Evolutionary conservation across 2,113 vertebrate genomes (phyloP).

Genomic region (Cichladusa arquata): DNA sequence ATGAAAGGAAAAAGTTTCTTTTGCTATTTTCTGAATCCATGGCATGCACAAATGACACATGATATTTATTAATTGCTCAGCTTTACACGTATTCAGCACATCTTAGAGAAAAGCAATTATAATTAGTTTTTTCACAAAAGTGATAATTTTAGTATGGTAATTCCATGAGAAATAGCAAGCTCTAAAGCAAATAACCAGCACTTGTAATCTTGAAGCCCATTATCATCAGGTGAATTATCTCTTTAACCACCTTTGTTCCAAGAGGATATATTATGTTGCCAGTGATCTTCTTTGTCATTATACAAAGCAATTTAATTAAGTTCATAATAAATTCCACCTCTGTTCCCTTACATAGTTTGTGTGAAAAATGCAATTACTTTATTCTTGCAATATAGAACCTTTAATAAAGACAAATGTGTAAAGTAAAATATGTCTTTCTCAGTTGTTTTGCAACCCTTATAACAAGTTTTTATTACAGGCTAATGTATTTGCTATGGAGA

Average conservation of each 20-base stretch:
- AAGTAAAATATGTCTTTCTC: not conserved
- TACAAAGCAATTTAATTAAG: not conserved
- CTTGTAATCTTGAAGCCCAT: not conserved
- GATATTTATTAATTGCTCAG: not conserved
- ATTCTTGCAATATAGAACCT: not conserved
- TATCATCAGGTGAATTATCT: constrained; percentile 16
- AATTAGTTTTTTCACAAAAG: not conserved
- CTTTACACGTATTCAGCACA: not conserved
- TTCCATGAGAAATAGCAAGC: not conserved
- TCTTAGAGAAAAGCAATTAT: not conserved
- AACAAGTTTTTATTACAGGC: not conserved
- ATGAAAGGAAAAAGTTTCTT: not conserved
- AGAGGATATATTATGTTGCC: not conserved
- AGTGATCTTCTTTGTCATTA: not conserved
- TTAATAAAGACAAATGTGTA: not conserved
- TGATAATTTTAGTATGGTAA: not conserved
- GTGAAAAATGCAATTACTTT: not conserved
- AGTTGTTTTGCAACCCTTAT: not conserved
- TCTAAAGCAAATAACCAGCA: not conserved
- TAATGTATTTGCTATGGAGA: not conserved
- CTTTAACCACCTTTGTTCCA: constrained; percentile 1
- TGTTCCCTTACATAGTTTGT: not conserved
- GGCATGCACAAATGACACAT: not conserved
- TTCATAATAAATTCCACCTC: not conserved
- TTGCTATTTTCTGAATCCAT: not conserved